Evolutionary conservation across 2,113 vertebrate species (phyloP).

Genomic region (Leiothrix lutea): DNA sequence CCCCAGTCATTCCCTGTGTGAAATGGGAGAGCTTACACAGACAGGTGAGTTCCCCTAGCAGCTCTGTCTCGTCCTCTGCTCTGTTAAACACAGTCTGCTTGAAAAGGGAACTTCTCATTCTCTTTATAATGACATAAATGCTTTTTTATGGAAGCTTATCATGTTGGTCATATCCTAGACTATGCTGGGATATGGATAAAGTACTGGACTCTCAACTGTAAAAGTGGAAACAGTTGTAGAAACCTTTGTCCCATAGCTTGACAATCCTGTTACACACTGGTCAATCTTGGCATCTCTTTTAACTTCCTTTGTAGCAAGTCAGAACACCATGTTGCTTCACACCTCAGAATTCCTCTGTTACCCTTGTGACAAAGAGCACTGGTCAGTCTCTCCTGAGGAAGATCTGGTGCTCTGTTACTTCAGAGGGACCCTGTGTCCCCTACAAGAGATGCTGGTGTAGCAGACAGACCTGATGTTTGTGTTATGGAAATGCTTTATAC

Average conservation of each 20-base stretch:
- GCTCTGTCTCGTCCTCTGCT: not conserved
- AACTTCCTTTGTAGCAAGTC: not conserved
- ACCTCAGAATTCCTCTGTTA: not conserved
- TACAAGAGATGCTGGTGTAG: not conserved
- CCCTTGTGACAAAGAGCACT: not conserved
- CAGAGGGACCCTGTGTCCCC: not conserved
- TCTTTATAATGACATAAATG: not conserved
- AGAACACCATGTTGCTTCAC: not conserved
- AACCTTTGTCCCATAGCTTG: not conserved
- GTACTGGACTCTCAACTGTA: not conserved
- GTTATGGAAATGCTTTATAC: not conserved
- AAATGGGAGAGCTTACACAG: slow-evolving; percentile 96
- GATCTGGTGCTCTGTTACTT: not conserved
- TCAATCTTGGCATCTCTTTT: not conserved
- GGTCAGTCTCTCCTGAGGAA: not conserved
- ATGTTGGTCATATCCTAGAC: not conserved
- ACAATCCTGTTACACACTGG: not conserved
- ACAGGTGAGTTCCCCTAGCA: slow-evolving; percentile 77
- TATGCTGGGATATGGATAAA: not conserved
- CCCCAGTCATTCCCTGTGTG: slow-evolving; percentile 87
- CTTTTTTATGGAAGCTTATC: not conserved
- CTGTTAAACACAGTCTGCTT: not conserved
- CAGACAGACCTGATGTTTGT: not conserved
- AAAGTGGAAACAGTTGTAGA: not conserved
- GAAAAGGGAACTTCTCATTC: not conserved